phyloP scores from a whole-genome alignment of 2,888 invertebrate species.

The Pyrocoelia pectoralis region DNA sequence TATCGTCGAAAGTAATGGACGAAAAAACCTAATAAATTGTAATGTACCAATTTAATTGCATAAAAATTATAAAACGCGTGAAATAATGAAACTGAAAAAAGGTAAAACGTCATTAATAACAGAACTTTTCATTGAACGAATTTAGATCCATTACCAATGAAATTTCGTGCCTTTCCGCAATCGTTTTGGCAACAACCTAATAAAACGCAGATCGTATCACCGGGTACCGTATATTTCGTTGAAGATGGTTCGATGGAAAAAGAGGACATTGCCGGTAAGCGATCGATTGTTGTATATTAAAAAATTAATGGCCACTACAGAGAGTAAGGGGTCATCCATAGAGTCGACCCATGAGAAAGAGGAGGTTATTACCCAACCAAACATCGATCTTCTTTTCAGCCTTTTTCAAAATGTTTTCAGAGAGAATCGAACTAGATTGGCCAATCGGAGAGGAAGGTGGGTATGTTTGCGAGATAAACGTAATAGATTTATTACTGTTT shows the following conservation, averaged over 20 bases:
- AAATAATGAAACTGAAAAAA: constrained; percentile 3
- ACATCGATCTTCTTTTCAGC: constrained; percentile 62
- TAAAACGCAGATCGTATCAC: constrained; percentile 57
- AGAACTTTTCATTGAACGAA: no score
- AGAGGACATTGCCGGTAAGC: constrained; percentile 19
- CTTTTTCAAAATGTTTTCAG: constrained; percentile 60
- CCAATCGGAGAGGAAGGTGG: constrained; percentile 51
- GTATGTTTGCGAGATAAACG: neutral
- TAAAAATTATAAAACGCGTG: neutral
- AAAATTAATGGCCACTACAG: neutral
- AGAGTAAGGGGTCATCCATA: constrained; percentile 16
- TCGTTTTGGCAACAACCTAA: constrained; percentile 66
- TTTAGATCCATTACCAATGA: constrained; percentile 63
- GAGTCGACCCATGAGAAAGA: constrained; percentile 10
- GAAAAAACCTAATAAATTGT: neutral
- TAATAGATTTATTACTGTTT: neutral
- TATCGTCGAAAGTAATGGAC: no score
- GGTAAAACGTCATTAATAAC: neutral
- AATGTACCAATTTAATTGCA: neutral
- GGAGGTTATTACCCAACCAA: constrained; percentile 48
- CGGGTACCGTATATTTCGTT: constrained; percentile 55
- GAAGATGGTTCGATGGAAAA: constrained; percentile 54
- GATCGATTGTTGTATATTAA: neutral
- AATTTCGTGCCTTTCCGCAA: constrained; percentile 61
- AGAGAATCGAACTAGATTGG: constrained; percentile 20